A percentile compares a stretch with the other conserved stretches of the same genome.
Evolutionary conservation across 2,113 vertebrate species (phyloP).

Genomic region (Tapirus terrestris): DNA sequence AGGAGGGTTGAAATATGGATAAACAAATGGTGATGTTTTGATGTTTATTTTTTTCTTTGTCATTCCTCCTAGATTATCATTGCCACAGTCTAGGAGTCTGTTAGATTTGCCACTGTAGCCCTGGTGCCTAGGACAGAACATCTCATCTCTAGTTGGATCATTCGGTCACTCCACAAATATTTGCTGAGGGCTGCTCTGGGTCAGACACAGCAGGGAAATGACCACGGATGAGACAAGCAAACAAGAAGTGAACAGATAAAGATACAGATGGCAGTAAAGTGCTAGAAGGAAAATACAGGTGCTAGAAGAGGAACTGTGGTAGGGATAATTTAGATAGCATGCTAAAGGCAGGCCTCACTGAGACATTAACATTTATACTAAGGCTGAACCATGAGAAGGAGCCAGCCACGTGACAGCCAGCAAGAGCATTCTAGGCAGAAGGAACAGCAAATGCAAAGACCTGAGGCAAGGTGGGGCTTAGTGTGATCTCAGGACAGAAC

Average conservation of each 20-base stretch:
- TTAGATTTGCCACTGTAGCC: background rate
- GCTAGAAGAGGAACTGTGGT: fast-evolving
- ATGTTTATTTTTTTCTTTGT: background rate
- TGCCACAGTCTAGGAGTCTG: background rate
- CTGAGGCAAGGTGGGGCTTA: background rate
- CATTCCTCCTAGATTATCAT: background rate
- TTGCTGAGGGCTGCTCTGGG: background rate
- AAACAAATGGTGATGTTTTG: background rate
- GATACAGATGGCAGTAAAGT: background rate
- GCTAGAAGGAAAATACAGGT: background rate
- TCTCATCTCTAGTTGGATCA: background rate
- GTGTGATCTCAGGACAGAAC: background rate
- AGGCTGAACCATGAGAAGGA: background rate
- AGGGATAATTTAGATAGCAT: background rate
- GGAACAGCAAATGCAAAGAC: background rate
- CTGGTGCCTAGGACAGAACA: background rate
- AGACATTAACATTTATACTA: background rate
- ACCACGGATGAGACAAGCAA: background rate
- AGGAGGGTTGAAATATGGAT: background rate
- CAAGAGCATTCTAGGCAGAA: background rate
- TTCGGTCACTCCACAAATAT: background rate
- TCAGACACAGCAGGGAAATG: background rate
- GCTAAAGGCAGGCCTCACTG: background rate
- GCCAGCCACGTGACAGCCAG: background rate
- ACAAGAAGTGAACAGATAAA: background rate